These are phyloP conservation scores for Dinothrombium tinctorium DNA, from an alignment of 1,140 invertebrate genomes.

Conservation along the genomic window DNA sequence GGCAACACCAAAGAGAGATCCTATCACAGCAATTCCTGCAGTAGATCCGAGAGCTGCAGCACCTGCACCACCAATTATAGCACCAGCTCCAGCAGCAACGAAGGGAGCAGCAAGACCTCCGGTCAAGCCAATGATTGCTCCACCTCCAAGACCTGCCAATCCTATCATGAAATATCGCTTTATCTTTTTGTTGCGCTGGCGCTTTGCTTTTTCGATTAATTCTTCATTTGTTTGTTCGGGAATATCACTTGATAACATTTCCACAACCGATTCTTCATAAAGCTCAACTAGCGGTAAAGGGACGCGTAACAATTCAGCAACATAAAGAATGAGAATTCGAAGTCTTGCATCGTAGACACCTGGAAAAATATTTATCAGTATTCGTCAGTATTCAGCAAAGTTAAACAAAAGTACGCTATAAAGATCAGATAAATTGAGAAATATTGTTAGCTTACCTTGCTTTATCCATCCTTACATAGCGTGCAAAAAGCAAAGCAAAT, in stretches of 20 bases:
- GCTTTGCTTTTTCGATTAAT: conserved; percentile 19
- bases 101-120: conserved; percentile 39
- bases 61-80: conserved; percentile 29
- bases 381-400: conserved; percentile 6
- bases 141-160: conserved; percentile 25
- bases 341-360: conserved; percentile 38
- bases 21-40: conserved; percentile 36
- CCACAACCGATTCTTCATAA: conserved; percentile 23
- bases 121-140: conserved; percentile 24
- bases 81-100: conserved; percentile 35
- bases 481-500: no score
- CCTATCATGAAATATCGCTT: conserved; percentile 37
- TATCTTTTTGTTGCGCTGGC: conserved; percentile 28
- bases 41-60: conserved; percentile 32
- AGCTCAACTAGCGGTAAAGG: conserved; percentile 26
- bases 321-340: conserved; percentile 31
- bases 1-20: conserved; percentile 40
- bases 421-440: no score
- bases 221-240: conserved; percentile 19
- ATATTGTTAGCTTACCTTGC: no score
- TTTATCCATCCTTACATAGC: no score
- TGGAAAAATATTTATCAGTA: conserved; percentile 15
- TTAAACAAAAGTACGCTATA: no score
- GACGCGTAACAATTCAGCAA: conserved; percentile 30
- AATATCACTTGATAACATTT: conserved; percentile 21